Base-by-base conservation (phyloP, 2,888 invertebrate genomes). In the Pteria penguin region DNA sequence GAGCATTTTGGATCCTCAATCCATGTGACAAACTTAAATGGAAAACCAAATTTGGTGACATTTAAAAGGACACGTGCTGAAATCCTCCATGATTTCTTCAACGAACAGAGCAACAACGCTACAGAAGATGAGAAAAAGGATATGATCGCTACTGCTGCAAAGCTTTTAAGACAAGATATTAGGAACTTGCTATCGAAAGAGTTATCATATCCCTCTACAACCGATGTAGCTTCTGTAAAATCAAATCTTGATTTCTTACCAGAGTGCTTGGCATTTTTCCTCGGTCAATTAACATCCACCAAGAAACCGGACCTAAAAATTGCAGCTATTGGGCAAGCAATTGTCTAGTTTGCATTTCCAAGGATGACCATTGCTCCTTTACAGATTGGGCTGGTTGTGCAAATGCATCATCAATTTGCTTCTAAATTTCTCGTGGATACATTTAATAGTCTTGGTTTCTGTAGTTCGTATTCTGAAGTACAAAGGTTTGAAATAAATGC, bases 351-450 rank as follows among this genome's bases (percentile, higher is more conserved):
- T n/a, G 71, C 71, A 8, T 32, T 78, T 27, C 82, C 83, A 55
- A 61, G 76, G 24, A 65, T 70, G 2, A 2, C 80, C 0, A 55
- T 83, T 24, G 75, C 83, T 26, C 81, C 82, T 24, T 55, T 83
- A 2, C 80, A 81, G 61, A 14, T 83, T 18, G 82, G 79, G 4
- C 69, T 83, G 0, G 82, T 62, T 27, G 71, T 83, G 1, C 83
- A 83, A 71, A 32, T 83, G 66, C 80, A 82, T 55, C 79, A 83
- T 60, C 78, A 72, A 26, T 83, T 68, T 75, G 60, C 58, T 11
- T 84, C 84, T 4, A 73, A 67, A 31, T 82, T 82, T 58, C 71
- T 83, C 5, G 65, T 86, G 22, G 85, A 86, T 31, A 75, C 78
- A 2, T 68, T 84, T n/a, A 29, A 82, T 45, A 57, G 60, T 32